These are phyloP conservation scores for Neosilurus hyrtlii DNA, from an alignment of 2,797 vertebrate species.

Conservation along the genomic window DNA sequence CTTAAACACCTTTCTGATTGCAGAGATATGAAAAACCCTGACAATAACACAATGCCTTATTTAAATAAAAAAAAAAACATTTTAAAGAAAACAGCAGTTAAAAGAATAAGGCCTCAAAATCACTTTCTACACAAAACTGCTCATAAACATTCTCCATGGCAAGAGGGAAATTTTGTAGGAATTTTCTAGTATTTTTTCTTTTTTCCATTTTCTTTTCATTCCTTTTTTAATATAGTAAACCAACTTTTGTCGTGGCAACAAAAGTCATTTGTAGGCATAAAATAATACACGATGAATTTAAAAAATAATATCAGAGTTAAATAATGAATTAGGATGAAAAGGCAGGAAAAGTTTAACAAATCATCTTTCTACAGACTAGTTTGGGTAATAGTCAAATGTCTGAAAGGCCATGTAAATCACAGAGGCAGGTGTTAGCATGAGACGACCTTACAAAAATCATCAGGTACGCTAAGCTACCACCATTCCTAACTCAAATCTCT, in stretches of 20 bases:
- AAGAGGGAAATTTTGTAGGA: background rate
- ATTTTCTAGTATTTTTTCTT: background rate
- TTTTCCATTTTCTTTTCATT: background rate
- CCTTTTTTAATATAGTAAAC: too few relatives aligned
- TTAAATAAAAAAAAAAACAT: background rate
- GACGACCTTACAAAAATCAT: background rate
- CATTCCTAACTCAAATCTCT: background rate
- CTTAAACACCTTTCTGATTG: background rate
- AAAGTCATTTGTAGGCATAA: background rate
- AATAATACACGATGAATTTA: background rate
- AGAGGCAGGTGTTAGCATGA: constrained; percentile 15
- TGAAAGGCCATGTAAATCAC: constrained; percentile 46
- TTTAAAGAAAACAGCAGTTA: background rate
- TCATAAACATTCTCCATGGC: background rate
- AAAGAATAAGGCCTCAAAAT: background rate
- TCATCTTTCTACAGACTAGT: constrained; percentile 7
- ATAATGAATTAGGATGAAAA: background rate
- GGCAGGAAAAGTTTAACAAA: background rate
- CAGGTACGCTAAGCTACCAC: background rate
- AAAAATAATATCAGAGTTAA: background rate
- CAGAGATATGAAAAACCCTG: background rate
- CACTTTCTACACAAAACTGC: background rate
- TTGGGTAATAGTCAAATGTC: constrained; percentile 55
- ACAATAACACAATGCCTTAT: background rate
- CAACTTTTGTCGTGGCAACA: too few relatives aligned